phyloP scores from a whole-genome alignment of 2,888 invertebrate species.

The Meghimatium bilineatum region DNA sequence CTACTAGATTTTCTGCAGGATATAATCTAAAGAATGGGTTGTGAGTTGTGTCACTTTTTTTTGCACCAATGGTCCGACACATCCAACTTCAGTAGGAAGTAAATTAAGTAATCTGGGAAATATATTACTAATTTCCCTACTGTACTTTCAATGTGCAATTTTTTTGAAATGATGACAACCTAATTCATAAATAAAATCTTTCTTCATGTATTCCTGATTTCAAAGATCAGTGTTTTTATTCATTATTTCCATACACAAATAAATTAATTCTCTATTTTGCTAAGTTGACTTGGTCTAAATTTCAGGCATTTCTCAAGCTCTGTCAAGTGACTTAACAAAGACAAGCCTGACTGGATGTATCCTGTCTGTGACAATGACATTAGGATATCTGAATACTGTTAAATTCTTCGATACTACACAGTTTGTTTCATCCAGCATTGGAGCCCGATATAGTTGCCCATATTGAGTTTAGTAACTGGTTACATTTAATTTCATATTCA shows the following conservation, averaged over 20 bases:
- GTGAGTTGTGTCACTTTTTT: too few relatives aligned
- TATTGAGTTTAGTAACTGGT: not conserved
- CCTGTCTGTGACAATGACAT: constrained; percentile 4
- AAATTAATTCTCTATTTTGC: not conserved
- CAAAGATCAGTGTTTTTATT: not conserved
- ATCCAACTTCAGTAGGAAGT: too few relatives aligned
- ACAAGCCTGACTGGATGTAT: constrained; percentile 18
- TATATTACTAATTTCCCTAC: too few relatives aligned
- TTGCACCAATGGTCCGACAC: too few relatives aligned
- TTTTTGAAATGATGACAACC: too few relatives aligned
- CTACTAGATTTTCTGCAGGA: too few relatives aligned
- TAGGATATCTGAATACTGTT: not conserved
- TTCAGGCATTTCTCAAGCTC: constrained; percentile 8
- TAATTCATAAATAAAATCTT: too few relatives aligned
- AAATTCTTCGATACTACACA: constrained; percentile 29
- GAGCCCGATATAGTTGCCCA: constrained; percentile 26
- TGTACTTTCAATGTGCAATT: too few relatives aligned
- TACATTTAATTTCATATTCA: too few relatives aligned
- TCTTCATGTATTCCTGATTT: too few relatives aligned
- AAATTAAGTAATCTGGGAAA: too few relatives aligned
- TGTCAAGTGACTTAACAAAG: not conserved
- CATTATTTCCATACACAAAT: not conserved
- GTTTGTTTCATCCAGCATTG: constrained; percentile 21
- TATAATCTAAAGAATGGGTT: too few relatives aligned
- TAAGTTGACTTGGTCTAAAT: not conserved